Evolutionary conservation across 2,888 invertebrate genomes (phyloP), one percentile per base, ranked within the genome.

Genomic region (Trachelus troglodyta): DNA sequence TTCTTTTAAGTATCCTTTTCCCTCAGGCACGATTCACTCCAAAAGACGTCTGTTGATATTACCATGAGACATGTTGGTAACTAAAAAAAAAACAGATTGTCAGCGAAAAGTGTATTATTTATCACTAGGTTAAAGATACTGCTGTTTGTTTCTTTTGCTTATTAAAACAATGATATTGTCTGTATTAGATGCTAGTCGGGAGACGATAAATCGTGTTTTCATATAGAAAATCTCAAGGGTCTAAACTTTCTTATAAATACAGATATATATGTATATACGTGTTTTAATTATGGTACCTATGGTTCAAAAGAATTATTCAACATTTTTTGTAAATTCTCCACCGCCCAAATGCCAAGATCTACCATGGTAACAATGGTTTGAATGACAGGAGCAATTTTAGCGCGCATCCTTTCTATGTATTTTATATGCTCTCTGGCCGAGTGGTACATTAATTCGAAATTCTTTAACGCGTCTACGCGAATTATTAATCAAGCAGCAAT

Each of bases 1-100:
- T 79, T 75, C 30, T 15, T 31, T 69, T 2, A 37, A 35, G 23
- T 37, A 76, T 71, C 56, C 69, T 75, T 69, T 75, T 69, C 34
- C 4, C 3, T 9, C 6, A 12, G 34, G 33, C 68, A 23, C 33
- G 75, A 33, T 15, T 33, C n/a, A 30, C 33, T 30, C 15, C 56
- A 11, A 23, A 11, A 68, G 9, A 75, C 34, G 34, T 75, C 68
- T 34, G 68, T 56, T 23, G 12, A n/a, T 9, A 56, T 56, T 56
- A 23, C 23, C 23, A 56, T 56, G 23, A 23, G 6, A 9, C 15
- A 56, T 23, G 23, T 56, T 9, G 23, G 23, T 56, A 56, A 0
- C 9, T 9, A 0, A 23, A 23, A 56, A 15, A 23, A 56, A 1
- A 56, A 56, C 0, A 56, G 1, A 9, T 56, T 56, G 23, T 56